These are phyloP conservation scores for Antrozous pallidus DNA, from an alignment of 2,797 vertebrate species.

Conservation along the genomic window DNA sequence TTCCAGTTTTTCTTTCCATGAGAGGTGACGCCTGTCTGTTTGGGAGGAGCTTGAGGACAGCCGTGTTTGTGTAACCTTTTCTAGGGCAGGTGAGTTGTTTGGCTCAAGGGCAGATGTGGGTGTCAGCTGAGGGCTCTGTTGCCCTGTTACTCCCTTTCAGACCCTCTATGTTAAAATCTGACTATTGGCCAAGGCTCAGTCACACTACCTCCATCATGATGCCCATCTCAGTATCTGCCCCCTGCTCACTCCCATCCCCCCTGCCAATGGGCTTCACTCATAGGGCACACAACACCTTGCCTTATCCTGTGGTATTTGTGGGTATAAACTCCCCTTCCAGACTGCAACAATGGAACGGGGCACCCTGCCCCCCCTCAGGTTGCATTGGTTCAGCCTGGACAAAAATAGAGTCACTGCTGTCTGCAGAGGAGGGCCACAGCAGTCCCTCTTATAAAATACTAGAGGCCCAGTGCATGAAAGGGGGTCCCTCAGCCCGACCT, in stretches of 20 bases:
- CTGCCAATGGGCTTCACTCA: background rate
- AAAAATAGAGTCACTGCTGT: background rate
- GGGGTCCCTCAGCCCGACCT: too few relatives aligned
- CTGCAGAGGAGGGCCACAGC: background rate
- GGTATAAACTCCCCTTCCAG: background rate
- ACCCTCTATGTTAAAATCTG: background rate
- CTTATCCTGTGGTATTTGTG: rapidly evolving
- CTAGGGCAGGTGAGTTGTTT: background rate
- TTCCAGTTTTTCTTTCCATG: background rate
- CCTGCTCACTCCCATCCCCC: too few relatives aligned
- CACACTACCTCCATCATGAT: background rate
- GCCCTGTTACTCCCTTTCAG: too few relatives aligned
- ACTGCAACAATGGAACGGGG: rapidly evolving
- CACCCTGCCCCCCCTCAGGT: rapidly evolving
- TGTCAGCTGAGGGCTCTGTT: background rate
- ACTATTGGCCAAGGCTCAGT: background rate
- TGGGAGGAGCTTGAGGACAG: background rate
- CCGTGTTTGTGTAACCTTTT: background rate
- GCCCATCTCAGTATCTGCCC: too few relatives aligned
- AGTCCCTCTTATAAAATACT: background rate
- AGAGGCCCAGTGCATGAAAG: too few relatives aligned
- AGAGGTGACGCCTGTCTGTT: too few relatives aligned
- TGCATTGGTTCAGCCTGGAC: background rate
- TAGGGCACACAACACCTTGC: rapidly evolving
- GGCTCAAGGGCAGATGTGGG: background rate